Base-by-base conservation (phyloP, 2,797 vertebrate genomes). In the Loris lydekkerianus region DNA sequence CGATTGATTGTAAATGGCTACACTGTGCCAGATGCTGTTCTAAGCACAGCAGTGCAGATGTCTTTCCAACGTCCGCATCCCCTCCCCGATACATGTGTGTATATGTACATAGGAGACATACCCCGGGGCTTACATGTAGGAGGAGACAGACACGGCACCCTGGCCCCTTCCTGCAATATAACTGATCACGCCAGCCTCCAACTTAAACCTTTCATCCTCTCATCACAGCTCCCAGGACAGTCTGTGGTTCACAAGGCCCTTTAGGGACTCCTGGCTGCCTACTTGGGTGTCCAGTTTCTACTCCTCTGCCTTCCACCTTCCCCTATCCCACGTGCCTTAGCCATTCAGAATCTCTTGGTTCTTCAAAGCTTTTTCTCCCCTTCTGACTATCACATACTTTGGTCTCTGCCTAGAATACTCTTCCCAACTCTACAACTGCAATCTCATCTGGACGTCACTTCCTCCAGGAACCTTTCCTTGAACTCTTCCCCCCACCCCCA, bases 321-420 rank as follows among this genome's bases (percentile, higher is more conserved):
- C 75, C 49, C 25, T 81, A 63, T 4, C 5, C 14, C 31, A 17
- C 43, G 31, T 53, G 34, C 29, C 76, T 87, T 53, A 11, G 40
- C 76, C 61, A 61, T 7, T 10, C 0, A 80, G 61, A 89, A 31
- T 67, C 46, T 83, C n/a, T 27, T 7, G 29, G 58, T 53, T 96
- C 65, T 58, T 89, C 56, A 65, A 84, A 96, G 75, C 18, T 18
- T 93, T 69, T 63, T 63, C 43, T 75, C 31, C 60, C 73, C 82
- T 88, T 56, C 25, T 46, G 61, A 34, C 1, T 14, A 27, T 25
- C 40, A 49, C 0, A 13, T 20, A 56, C 7, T 61, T 73, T 63
- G 43, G 11, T 78, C 63, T 88, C 65, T 80, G n/a, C 60, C 81
- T 69, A 10, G 65, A 86, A 65, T 29, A n/a, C 10, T 89, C 34